Base-by-base conservation (phyloP, 2,888 invertebrate genomes). In the Lithophane ornitopus region DNA sequence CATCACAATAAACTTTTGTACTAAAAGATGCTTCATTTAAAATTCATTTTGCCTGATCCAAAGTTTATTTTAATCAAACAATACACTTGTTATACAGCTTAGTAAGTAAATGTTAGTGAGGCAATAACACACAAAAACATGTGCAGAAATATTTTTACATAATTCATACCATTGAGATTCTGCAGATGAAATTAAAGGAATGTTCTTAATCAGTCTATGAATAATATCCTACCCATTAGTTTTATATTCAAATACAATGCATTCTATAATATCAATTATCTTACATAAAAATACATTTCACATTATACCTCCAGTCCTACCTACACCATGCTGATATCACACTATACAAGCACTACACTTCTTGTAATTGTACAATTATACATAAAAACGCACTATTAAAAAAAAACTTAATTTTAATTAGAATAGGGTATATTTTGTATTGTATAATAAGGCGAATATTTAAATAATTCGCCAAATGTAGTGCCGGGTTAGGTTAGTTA, bases 131-230 rank as follows among this genome's bases (percentile, higher is more conserved):
- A 63, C 34, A 65, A 68, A 68, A 46, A 44, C 7, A 49, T 65
- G 19, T 58, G 19, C 26, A 65, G 59, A 34, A 56, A n/a, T 39
- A 65, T 54, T 70, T 66, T 62, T 63, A 69, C 52, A 74, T 56
- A 67, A 46, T 66, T 66, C 34, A 76, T 67, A 70, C 62, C 1
- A 68, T 70, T 74, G 85, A 84, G 85, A 84, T 84, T 84, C 84
- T 71, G 46, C 11, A 28, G 63, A 59, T 63, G 59, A 69, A 71
- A 52, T 65, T 62, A 71, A 41, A 78, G 90, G 90, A 90, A 90
- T 90, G 90, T 88, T 84, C 68, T 72, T 82, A 82, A 70, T 90
- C 90, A 90, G 89, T 89, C 88, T 86, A 85, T 81, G 69, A 74
- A 80, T 68, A 79, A 72, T 77, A n/a, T 63, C 58, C 56, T 66